Percentiles rank a stretch among this genome's conserved stretches.
Conservation (phyloP, 2,113 vertebrate genomes). For the Dolichotis patagonum region DNA sequence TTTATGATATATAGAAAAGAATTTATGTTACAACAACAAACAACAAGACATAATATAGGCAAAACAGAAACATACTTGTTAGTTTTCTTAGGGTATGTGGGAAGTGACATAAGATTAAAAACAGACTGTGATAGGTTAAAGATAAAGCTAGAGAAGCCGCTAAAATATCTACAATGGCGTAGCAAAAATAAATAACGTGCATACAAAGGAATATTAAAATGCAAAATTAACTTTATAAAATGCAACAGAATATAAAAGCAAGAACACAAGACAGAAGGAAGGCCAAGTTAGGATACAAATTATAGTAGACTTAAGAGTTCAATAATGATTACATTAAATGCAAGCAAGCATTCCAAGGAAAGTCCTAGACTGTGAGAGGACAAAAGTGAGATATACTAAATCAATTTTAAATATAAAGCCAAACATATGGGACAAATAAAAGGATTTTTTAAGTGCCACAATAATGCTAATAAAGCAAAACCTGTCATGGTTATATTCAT, state of each 20-base stretch:
- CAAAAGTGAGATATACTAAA: not conserved
- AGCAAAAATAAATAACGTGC: not conserved
- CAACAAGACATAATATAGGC: not conserved
- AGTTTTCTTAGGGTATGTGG: not conserved
- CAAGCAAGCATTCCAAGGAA: not conserved
- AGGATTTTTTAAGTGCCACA: not conserved
- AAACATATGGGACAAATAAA: not conserved
- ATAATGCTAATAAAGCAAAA: not conserved
- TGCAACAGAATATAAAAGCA: not conserved
- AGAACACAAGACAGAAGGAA: not conserved
- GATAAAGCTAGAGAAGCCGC: not conserved
- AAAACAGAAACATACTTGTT: not conserved
- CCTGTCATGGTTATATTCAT: not conserved
- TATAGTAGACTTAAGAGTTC: not conserved
- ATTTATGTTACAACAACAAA: not conserved
- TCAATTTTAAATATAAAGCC: not conserved
- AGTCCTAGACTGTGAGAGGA: not conserved
- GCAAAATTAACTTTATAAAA: not conserved
- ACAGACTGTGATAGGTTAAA: not conserved
- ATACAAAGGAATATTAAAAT: not conserved
- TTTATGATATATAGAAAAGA: not conserved
- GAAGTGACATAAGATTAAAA: not conserved
- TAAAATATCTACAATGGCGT: not conserved
- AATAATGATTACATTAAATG: not conserved
- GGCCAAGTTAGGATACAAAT: not conserved